Evolutionary conservation across 2,888 invertebrate species (phyloP).

Genomic region (Quadriops clusia): DNA sequence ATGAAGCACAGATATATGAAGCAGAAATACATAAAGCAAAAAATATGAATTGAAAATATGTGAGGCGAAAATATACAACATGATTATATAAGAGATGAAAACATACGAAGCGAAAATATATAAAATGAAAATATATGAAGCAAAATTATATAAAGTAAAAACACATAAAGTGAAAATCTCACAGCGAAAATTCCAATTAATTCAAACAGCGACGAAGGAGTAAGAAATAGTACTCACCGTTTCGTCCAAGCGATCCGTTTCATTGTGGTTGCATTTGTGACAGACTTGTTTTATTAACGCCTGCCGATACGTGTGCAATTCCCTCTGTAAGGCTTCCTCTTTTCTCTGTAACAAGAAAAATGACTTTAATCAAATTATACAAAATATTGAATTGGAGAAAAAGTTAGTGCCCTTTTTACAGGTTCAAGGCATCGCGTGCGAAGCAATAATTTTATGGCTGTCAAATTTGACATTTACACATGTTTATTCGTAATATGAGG

Average conservation of each 20-base stretch:
- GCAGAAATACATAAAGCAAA: too few relatives aligned
- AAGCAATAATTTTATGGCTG: too few relatives aligned
- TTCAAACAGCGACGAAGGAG: too few relatives aligned
- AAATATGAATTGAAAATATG: too few relatives aligned
- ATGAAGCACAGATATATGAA: too few relatives aligned
- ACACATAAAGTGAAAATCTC: constrained; percentile 1
- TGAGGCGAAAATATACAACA: too few relatives aligned
- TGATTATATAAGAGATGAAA: too few relatives aligned
- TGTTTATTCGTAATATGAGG: too few relatives aligned
- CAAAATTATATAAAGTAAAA: constrained; percentile 9
- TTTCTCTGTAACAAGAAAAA: constrained; percentile 48
- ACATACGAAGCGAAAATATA: constrained; percentile 9
- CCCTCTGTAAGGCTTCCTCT: constrained; percentile 64
- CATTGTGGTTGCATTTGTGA: constrained; percentile 48
- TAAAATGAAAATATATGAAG: too few relatives aligned
- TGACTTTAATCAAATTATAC: background rate
- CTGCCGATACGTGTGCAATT: constrained; percentile 65
- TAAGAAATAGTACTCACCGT: constrained; percentile 42
- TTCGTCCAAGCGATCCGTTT: constrained; percentile 43
- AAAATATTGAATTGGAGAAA: background rate
- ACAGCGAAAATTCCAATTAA: background rate
- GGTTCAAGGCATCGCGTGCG: background rate
- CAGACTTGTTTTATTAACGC: constrained; percentile 57
- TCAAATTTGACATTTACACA: too few relatives aligned
- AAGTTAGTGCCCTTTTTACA: background rate